Base-by-base conservation (phyloP, 2,888 invertebrate genomes). In the Cabera pusaria region DNA sequence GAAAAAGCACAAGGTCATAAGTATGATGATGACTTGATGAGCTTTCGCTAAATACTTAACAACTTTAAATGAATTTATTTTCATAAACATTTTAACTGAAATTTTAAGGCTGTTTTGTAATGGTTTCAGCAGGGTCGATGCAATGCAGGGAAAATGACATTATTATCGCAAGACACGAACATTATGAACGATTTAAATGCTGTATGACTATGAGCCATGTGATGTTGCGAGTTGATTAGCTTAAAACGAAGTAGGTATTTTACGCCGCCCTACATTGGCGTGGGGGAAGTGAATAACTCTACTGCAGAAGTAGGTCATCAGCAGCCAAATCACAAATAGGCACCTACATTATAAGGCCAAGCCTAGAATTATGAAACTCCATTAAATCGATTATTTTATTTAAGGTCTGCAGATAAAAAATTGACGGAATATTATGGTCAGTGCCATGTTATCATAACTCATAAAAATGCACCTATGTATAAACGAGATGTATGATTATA, bases 261-360 rank as follows among this genome's bases (percentile, higher is more conserved):
- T 33, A 28, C 19, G 33, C 21, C 24, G 19, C 10, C 34, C 27
- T 24, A 27, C 31, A 22, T 23, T n/a, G 21, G 14, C 29, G 39
- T n/a, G 27, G 35, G 28, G 35, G 22, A 21, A 35, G 31, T 36
- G 35, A 20, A 40, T 36, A 18, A 35, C 35, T 26, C 31, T 25
- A 7, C 14, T 10, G 18, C 25, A 42, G 41, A 42, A 42, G 19
- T 42, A 32, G 41, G 41, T 42, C 41, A 32, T 18, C 35, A 34
- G 22, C 16, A 40, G 34, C 10, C 12, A 21, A 29, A 22, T 35
- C 25, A 31, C 31, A 32, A 34, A 28, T 28, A 24, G 19, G 16
- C 16, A n/a, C n/a, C 18, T 16, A 20, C 9, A 14, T n/a, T 34
- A 28, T 16, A 24, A 21, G 12, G 20, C 4, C 11, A 17, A 18